Evolutionary conservation across 2,888 invertebrate species (phyloP).

Genomic region (Lacanobia wlatinum): DNA sequence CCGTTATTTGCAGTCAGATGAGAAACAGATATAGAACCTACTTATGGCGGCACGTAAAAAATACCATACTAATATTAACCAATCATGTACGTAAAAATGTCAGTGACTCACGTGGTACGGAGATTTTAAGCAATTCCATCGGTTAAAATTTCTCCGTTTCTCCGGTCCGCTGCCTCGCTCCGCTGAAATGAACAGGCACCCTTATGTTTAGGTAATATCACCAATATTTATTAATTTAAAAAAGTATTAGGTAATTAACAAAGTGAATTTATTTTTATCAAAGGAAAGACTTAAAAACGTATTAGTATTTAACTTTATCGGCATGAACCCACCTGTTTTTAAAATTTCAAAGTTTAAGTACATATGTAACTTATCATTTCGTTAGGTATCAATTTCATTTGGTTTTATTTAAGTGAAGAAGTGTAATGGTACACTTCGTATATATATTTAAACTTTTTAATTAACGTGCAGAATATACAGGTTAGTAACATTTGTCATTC

Average conservation of each 20-base stretch:
- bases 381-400: not conserved
- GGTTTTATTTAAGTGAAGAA: not conserved
- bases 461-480: not conserved
- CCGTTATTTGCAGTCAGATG: not conserved
- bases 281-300: slow-evolving; percentile 10
- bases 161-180: too few relatives aligned
- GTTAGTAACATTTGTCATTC: too few relatives aligned
- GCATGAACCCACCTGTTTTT: not conserved
- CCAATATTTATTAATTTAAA: not conserved
- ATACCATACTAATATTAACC: too few relatives aligned
- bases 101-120: too few relatives aligned
- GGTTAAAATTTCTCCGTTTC: too few relatives aligned
- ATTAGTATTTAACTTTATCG: slow-evolving; percentile 23
- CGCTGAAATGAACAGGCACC: too few relatives aligned
- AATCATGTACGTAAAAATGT: too few relatives aligned
- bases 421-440: not conserved
- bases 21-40: too few relatives aligned
- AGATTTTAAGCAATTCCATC: too few relatives aligned
- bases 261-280: slow-evolving; percentile 38
- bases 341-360: slow-evolving; percentile 17
- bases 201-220: not conserved
- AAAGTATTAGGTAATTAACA: slow-evolving; percentile 12
- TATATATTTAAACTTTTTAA: not conserved
- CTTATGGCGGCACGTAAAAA: too few relatives aligned
- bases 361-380: not conserved